phyloP scores from a whole-genome alignment of 2,888 invertebrate species.

The Cosmorhoe ocellata region DNA sequence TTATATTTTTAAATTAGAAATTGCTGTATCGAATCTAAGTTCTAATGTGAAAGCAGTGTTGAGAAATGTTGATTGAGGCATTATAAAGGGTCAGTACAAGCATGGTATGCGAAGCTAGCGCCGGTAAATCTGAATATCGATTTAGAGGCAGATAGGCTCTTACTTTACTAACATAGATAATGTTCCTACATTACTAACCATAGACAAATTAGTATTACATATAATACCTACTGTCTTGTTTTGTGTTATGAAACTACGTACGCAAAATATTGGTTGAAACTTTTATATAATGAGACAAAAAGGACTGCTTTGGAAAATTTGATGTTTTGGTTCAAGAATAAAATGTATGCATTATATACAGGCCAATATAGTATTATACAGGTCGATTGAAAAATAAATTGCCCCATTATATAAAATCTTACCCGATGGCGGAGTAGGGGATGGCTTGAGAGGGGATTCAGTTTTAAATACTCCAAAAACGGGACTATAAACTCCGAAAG shows the following conservation, averaged over 20 bases:
- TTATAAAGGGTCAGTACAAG: slow-evolving; percentile 21
- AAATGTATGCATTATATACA: slow-evolving; percentile 7
- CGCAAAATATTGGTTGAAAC: not conserved
- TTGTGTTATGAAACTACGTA: not conserved
- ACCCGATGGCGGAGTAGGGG: slow-evolving; percentile 51
- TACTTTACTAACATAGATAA: not conserved
- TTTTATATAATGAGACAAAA: slow-evolving; percentile 40
- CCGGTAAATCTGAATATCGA: slow-evolving; percentile 1
- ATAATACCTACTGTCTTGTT: too few species aligned
- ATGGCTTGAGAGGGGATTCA: slow-evolving; percentile 42
- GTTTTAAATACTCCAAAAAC: slow-evolving; percentile 51
- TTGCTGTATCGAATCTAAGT: not conserved
- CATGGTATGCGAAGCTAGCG: slow-evolving; percentile 11
- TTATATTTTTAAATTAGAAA: slow-evolving; percentile 2
- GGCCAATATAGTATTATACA: slow-evolving; percentile 35
- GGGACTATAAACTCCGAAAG: slow-evolving; percentile 49
- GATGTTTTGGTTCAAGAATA: not conserved
- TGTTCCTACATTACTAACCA: too few species aligned
- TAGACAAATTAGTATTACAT: too few species aligned
- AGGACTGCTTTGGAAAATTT: slow-evolving; percentile 11
- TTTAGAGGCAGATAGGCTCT: slow-evolving; percentile 4
- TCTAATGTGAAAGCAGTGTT: slow-evolving; percentile 25
- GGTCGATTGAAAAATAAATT: slow-evolving; percentile 27
- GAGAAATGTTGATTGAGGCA: slow-evolving; percentile 11
- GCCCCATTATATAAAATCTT: slow-evolving; percentile 45